Percentiles rank a stretch among this genome's conserved stretches.
These are phyloP conservation scores for Acleris sparsana DNA, from an alignment of 2,888 invertebrate genomes.

Conservation along the genomic window DNA sequence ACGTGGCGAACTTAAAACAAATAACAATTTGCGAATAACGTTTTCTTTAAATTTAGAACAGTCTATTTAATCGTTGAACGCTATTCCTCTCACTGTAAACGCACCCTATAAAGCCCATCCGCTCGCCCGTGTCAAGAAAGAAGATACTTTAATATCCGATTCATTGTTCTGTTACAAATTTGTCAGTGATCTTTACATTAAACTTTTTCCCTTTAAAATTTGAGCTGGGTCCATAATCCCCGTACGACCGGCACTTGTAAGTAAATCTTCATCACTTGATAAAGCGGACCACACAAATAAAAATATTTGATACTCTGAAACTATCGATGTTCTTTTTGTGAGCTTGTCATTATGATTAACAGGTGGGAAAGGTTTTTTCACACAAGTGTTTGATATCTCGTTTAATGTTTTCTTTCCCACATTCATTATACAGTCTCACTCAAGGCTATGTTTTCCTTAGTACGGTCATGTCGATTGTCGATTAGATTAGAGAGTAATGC, in stretches of 20 bases:
- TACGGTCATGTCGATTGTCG: no score
- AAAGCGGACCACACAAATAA: constrained; percentile 75
- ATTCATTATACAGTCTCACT: constrained; percentile 1
- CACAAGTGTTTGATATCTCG: constrained; percentile 22
- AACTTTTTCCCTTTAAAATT: constrained; percentile 79
- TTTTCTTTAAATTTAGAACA: no score
- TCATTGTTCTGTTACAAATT: constrained; percentile 84
- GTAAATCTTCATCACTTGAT: constrained; percentile 71
- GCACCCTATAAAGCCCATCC: constrained; percentile 65
- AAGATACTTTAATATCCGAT: constrained; percentile 82
- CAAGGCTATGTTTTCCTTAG: not conserved
- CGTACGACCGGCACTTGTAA: constrained; percentile 66
- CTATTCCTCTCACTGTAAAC: constrained; percentile 50
- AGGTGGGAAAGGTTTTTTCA: constrained; percentile 16
- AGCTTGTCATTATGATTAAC: constrained; percentile 30
- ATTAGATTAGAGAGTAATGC: no score
- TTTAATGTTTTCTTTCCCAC: constrained; percentile 1
- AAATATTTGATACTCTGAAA: constrained; percentile 54
- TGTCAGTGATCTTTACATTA: constrained; percentile 83
- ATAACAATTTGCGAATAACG: no score
- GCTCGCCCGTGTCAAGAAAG: constrained; percentile 80
- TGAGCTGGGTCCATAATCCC: constrained; percentile 79
- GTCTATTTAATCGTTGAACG: not conserved
- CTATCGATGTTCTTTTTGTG: constrained; percentile 24
- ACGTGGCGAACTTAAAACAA: no score